Conservation (phyloP, 2,888 invertebrate species). For the Dryadula phaetusa region DNA sequence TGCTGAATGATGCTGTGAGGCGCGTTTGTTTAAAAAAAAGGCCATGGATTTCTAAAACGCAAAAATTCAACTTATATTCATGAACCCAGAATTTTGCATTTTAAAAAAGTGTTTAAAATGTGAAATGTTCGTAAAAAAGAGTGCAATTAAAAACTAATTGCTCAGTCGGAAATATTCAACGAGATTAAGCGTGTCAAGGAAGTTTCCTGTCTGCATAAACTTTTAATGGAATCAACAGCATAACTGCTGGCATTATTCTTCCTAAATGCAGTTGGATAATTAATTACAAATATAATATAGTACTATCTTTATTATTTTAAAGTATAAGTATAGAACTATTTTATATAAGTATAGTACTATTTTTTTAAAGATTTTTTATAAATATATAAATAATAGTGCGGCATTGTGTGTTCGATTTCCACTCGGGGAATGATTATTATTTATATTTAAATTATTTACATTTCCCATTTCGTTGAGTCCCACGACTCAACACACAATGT, state of each 20-base stretch:
- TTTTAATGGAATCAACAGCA: slow-evolving; percentile 21
- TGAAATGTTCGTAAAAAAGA: slow-evolving; percentile 22
- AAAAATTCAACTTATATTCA: background rate
- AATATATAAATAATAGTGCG: too few species aligned
- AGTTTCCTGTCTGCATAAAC: slow-evolving; percentile 21
- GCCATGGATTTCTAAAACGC: background rate
- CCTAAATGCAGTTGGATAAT: background rate
- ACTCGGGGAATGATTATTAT: too few species aligned
- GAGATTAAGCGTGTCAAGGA: slow-evolving; percentile 24
- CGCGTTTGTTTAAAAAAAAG: too few species aligned
- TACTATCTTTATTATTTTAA: background rate
- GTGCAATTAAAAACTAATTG: slow-evolving; percentile 23
- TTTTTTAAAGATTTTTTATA: too few species aligned
- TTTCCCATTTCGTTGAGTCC: too few species aligned
- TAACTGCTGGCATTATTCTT: slow-evolving; percentile 15
- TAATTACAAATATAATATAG: background rate
- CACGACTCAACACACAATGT: too few species aligned
- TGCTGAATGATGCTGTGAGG: too few species aligned
- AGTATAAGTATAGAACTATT: too few species aligned
- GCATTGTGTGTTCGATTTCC: too few species aligned
- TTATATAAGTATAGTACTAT: too few species aligned
- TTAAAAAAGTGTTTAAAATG: slow-evolving; percentile 6
- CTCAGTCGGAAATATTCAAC: slow-evolving; percentile 20
- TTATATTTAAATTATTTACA: too few species aligned
- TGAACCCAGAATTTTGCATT: background rate